phyloP scores from a whole-genome alignment of 2,797 vertebrate genomes.

The Champsocephalus gunnari region DNA sequence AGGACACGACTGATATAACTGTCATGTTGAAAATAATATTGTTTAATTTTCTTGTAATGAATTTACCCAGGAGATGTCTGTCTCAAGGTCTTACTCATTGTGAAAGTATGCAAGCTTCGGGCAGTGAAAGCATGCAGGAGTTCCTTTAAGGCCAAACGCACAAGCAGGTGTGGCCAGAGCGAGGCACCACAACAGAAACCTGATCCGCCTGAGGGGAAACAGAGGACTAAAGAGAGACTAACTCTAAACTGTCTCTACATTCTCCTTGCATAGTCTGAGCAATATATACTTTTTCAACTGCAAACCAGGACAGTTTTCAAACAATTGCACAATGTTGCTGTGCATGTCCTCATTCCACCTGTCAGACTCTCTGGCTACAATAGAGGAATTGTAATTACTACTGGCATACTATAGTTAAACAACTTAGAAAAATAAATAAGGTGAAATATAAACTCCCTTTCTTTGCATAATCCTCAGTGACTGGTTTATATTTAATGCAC shows the following conservation, averaged over 20 bases:
- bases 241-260: conserved; percentile 35
- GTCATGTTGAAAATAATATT: neutral
- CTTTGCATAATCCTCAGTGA: neutral
- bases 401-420: neutral
- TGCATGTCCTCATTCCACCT: conserved; percentile 25
- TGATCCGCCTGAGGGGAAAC: conserved; percentile 46
- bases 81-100: neutral
- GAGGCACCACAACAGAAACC: conserved; percentile 51
- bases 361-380: conserved; percentile 6
- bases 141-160: conserved; percentile 39
- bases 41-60: neutral
- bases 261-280: conserved; percentile 4
- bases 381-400: neutral
- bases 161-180: conserved; percentile 37
- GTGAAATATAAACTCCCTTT: neutral
- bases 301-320: conserved; percentile 40
- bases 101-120: conserved; percentile 27
- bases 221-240: conserved; percentile 46
- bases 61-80: neutral
- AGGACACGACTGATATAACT: neutral
- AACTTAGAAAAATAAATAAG: neutral
- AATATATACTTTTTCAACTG: conserved; percentile 53
- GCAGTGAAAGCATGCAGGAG: conserved; percentile 27
- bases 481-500: neutral
- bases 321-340: conserved; percentile 33